A percentile compares a stretch with the other conserved stretches of the same genome.
phyloP scores from a whole-genome alignment of 2,888 invertebrate species.

The Micropterix aruncella region DNA sequence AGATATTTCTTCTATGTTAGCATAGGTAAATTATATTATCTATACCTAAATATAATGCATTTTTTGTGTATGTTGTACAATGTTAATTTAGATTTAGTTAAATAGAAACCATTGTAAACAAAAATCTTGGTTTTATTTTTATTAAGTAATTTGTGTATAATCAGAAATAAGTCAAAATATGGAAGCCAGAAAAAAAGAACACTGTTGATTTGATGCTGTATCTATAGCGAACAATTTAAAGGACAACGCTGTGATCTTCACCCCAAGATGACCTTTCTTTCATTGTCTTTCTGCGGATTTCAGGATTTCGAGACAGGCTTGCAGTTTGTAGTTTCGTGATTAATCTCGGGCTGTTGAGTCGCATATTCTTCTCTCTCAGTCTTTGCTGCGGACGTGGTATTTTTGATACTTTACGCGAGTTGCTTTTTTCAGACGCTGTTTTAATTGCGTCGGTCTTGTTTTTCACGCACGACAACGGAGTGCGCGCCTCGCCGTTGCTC shows the following conservation, averaged over 20 bases:
- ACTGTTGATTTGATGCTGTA: no score
- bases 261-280: neutral
- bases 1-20: no score
- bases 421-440: constrained; percentile 19
- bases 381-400: constrained; percentile 31
- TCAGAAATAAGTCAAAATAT: no score
- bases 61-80: no score
- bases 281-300: constrained; percentile 30
- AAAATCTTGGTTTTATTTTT: no score
- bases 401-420: constrained; percentile 25
- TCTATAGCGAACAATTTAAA: no score
- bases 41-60: no score
- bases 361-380: constrained; percentile 21
- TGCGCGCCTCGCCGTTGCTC: constrained; percentile 26
- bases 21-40: no score
- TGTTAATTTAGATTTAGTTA: no score
- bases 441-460: constrained; percentile 27
- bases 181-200: no score
- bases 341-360: constrained; percentile 18
- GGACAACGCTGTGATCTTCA: constrained; percentile 23
- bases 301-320: constrained; percentile 35
- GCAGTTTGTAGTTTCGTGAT: constrained; percentile 35
- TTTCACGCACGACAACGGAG: constrained; percentile 36
- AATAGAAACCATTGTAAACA: no score
- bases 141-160: no score